Percentiles rank a stretch among this genome's conserved stretches.
These are phyloP conservation scores for Machimus rusticus DNA, from an alignment of 2,888 invertebrate genomes.

Conservation along the genomic window DNA sequence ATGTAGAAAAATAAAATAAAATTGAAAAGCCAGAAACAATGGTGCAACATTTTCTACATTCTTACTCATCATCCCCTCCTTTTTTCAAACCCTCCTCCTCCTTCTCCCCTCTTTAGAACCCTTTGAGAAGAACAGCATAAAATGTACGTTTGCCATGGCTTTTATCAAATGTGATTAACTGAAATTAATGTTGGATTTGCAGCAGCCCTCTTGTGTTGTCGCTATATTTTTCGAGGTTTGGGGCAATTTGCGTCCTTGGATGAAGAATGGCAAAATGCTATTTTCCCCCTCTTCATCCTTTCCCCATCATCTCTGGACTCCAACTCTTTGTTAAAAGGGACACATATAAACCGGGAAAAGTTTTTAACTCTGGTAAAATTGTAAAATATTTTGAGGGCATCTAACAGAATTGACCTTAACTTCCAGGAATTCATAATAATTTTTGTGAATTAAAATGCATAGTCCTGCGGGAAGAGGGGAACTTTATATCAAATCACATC, in stretches of 20 bases:
- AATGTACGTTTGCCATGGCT: conserved; percentile 35
- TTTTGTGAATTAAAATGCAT: not conserved
- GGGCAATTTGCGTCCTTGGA: conserved; percentile 11
- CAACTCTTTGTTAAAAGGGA: not conserved
- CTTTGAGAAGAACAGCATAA: not conserved
- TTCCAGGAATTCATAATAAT: not conserved
- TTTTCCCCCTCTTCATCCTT: not conserved
- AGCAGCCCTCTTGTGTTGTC: not conserved
- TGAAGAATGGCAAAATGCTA: not conserved
- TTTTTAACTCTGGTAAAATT: too few species aligned
- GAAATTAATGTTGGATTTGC: conserved; percentile 44
- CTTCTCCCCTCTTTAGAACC: too few species aligned
- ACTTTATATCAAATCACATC: not conserved
- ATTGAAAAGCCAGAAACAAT: too few species aligned
- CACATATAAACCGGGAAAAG: not conserved
- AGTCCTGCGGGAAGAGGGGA: not conserved
- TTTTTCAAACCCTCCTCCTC: not conserved
- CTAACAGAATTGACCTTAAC: not conserved
- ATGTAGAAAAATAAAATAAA: too few species aligned
- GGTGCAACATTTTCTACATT: too few species aligned
- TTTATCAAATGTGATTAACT: conserved; percentile 46
- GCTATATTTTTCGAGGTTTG: not conserved
- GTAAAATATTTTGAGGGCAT: not conserved
- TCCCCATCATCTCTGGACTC: too few species aligned
- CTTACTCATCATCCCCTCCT: not conserved